Evolutionary conservation across 2,888 invertebrate genomes (phyloP), one percentile per base, ranked within the genome.

Genomic region (Rhyacophila evoluta): DNA sequence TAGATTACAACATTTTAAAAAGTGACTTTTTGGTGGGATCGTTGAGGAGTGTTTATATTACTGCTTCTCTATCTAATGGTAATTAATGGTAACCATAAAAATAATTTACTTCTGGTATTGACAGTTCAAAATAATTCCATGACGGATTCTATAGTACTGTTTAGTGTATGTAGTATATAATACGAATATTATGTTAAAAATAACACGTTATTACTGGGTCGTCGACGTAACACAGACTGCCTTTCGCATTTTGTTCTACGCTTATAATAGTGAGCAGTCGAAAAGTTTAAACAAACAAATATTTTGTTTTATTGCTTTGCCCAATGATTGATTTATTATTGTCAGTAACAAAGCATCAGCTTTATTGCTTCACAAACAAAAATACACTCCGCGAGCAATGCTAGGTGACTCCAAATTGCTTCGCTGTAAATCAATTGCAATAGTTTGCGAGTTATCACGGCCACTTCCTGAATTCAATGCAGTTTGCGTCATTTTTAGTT

Each of bases 321-420:
- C 74, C 29, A 74, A 77, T 78, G 81, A 81, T 81, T 78, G 80
- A 80, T 80, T 80, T 78, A 80, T 75, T 39, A 15, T 67, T 72
- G 75, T 78, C 78, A 72, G 80, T 41, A 72, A 72, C 74, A 78
- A 68, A 41, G 78, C 76, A 67, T 41, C 55, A 39, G 75, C 78
- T 76, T 78, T 81, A 81, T 80, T 80, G 73, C 75, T 38, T 29
- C 38, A 55, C 75, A 41, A 70, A 74, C 68, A 75, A 72, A 75
- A 78, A 75, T 28, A 37, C 55, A 74, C 70, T 5, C 36, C 6
- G 37, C 37, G 28, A 70, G 38, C 29, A 6, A 6, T 4, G 70
- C 72, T 72, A 72, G 72, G 72, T 72, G 39, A 72, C 72, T 75
- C 67, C 75, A 74, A 78, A 75, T 78, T 72, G 67, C 36, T 67